phyloP scores from a whole-genome alignment of 2,797 vertebrate genomes.

The Scarus forsteni region DNA sequence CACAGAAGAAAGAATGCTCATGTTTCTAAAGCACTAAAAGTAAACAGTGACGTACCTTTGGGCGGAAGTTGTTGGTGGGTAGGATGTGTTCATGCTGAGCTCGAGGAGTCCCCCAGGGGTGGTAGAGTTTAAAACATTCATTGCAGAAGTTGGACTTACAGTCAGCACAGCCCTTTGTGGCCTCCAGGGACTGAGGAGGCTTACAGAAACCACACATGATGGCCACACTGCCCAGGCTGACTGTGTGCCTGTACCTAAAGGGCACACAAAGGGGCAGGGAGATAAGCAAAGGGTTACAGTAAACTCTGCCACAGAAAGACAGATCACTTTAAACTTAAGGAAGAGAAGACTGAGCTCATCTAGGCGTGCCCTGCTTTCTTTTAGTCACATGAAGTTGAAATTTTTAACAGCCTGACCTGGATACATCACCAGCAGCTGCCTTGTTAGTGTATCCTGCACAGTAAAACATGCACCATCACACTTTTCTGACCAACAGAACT shows the following conservation, averaged over 20 bases:
- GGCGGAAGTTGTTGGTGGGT: conserved; percentile 94
- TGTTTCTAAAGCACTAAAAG: background rate
- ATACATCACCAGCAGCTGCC: conserved; percentile 63
- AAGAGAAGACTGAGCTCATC: conserved; percentile 17
- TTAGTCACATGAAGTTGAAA: conserved; percentile 33
- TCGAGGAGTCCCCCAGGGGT: conserved; percentile 97
- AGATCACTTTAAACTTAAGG: conserved; percentile 17
- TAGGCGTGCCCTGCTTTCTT: conserved; percentile 49
- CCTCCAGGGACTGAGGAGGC: conserved; percentile 90
- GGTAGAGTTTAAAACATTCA: conserved; percentile 97
- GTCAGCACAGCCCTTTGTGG: conserved; percentile 96
- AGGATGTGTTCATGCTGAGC: conserved; percentile 96
- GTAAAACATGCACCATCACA: conserved; percentile 70
- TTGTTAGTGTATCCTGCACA: conserved; percentile 54
- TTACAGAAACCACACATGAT: conserved; percentile 97
- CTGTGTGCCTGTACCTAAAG: conserved; percentile 89
- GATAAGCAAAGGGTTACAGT: conserved; percentile 16
- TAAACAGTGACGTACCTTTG: conserved; percentile 87
- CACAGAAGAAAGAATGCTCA: background rate
- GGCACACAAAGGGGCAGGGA: conserved; percentile 20
- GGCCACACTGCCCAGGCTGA: conserved; percentile 90
- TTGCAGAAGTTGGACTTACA: conserved; percentile 98
- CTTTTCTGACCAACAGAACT: conserved; percentile 46
- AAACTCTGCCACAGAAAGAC: conserved; percentile 8
- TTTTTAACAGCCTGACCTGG: conserved; percentile 63